Conservation (phyloP, 2,888 invertebrate genomes). For the Xestia c-nigrum region DNA sequence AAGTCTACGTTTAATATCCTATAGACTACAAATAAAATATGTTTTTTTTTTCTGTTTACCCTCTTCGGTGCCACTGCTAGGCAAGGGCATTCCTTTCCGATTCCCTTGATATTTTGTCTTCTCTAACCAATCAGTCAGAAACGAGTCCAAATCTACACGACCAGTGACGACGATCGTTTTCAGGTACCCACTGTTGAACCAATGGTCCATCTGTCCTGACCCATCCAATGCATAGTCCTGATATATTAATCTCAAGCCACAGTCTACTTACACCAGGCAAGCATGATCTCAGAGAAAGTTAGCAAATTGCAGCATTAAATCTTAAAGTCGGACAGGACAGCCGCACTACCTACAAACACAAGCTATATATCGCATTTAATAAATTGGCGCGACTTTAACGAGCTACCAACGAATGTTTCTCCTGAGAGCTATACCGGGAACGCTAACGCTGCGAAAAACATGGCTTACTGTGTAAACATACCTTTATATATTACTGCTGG, state of each 20-base stretch:
- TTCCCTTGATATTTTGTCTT: too few species aligned
- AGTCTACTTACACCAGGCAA: constrained; percentile 25
- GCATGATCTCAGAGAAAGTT: constrained; percentile 55
- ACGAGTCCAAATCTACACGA: too few species aligned
- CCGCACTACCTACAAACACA: constrained; percentile 56
- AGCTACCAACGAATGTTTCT: constrained; percentile 75
- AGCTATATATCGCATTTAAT: constrained; percentile 76
- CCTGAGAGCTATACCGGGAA: constrained; percentile 72
- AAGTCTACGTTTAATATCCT: not conserved
- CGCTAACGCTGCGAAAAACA: constrained; percentile 64
- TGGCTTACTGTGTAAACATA: constrained; percentile 54
- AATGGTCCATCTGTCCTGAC: not conserved
- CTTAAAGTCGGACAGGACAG: constrained; percentile 58
- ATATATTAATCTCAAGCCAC: constrained; percentile 28
- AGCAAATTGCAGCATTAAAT: constrained; percentile 63
- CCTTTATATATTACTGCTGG: constrained; percentile 51
- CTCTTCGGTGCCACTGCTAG: not conserved
- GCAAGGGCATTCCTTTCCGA: not conserved
- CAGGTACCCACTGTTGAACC: too few species aligned
- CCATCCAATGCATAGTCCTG: not conserved
- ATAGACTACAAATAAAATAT: not conserved
- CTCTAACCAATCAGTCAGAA: too few species aligned
- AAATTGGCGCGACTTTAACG: constrained; percentile 76
- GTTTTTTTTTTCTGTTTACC: too few species aligned
- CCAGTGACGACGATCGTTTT: too few species aligned